phyloP scores from a whole-genome alignment of 2,113 vertebrate species.

The Gila orcuttii region DNA sequence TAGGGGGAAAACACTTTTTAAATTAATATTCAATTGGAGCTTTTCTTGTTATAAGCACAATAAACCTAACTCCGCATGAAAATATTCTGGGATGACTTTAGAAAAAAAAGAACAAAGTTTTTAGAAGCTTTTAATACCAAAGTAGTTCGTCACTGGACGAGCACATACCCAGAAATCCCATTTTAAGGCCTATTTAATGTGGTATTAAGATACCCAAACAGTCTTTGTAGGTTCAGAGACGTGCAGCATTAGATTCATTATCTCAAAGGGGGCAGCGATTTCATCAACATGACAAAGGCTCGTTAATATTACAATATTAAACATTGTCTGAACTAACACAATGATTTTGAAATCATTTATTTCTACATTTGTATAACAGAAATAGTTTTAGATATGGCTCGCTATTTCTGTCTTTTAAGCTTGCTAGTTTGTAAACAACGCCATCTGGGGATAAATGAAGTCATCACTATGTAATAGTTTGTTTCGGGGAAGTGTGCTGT shows the following conservation, averaged over 20 bases:
- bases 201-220: slow-evolving; percentile 63
- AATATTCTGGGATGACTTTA: slow-evolving; percentile 5
- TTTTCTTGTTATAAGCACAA: slow-evolving; percentile 1
- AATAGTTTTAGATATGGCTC: slow-evolving; percentile 46
- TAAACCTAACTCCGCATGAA: slow-evolving; percentile 2
- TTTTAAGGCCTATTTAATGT: slow-evolving; percentile 69
- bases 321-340: too few relatives aligned
- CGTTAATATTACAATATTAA: slow-evolving; percentile 10
- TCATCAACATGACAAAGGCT: slow-evolving; percentile 46
- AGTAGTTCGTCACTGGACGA: neutral
- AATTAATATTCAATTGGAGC: neutral
- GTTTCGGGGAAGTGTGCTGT: slow-evolving; percentile 4
- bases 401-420: slow-evolving; percentile 27
- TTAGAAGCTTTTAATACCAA: slow-evolving; percentile 30
- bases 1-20: too few relatives aligned
- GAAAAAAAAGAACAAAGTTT: neutral
- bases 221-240: slow-evolving; percentile 64
- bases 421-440: slow-evolving; percentile 34
- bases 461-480: slow-evolving; percentile 31
- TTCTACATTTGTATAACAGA: neutral
- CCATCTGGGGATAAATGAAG: neutral
- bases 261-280: slow-evolving; percentile 53
- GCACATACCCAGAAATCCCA: slow-evolving; percentile 45
- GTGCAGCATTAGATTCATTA: slow-evolving; percentile 62
- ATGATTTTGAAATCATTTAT: neutral